Percentiles rank a stretch among this genome's conserved stretches.
Evolutionary conservation across 2,113 vertebrate genomes (phyloP).

Genomic region (Patagioenas fasciata): DNA sequence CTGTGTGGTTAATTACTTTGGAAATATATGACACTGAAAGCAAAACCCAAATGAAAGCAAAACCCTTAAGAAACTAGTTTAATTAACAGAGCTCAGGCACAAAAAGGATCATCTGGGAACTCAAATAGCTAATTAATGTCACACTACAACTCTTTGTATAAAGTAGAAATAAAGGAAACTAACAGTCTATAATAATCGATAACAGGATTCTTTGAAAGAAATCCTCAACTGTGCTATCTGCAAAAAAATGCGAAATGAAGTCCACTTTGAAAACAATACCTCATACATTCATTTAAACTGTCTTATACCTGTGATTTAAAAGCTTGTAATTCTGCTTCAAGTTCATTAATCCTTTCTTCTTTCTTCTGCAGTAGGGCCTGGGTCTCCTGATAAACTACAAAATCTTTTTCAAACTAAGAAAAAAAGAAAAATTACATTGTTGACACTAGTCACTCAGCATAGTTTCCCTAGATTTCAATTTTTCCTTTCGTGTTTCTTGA

Average conservation of each 20-base stretch:
- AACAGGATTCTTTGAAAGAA: not conserved
- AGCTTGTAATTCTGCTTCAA: constrained; percentile 87
- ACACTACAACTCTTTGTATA: not conserved
- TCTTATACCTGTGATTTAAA: constrained; percentile 89
- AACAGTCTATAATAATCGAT: constrained; percentile 15
- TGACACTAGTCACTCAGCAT: not conserved
- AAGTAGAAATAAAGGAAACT: constrained; percentile 34
- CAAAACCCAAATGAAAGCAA: constrained; percentile 62
- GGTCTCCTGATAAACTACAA: constrained; percentile 89
- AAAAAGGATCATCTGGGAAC: constrained; percentile 37
- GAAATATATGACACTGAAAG: constrained; percentile 63
- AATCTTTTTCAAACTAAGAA: constrained; percentile 92
- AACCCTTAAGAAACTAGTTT: constrained; percentile 31
- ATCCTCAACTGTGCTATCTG: not conserved
- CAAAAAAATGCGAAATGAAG: not conserved
- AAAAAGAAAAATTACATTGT: not conserved
- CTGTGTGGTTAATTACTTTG: constrained; percentile 75
- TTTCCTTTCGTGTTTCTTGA: not conserved
- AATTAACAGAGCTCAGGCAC: constrained; percentile 55
- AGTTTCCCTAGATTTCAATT: not conserved
- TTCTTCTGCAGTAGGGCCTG: constrained; percentile 86
- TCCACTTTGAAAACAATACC: not conserved
- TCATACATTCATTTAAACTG: not conserved
- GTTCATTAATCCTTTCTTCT: constrained; percentile 87
- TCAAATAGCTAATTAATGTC: constrained; percentile 46